Percentiles rank a stretch among this genome's conserved stretches.
phyloP scores from a whole-genome alignment of 2,797 vertebrate species.

The Poeciliopsis paucimaculata region DNA sequence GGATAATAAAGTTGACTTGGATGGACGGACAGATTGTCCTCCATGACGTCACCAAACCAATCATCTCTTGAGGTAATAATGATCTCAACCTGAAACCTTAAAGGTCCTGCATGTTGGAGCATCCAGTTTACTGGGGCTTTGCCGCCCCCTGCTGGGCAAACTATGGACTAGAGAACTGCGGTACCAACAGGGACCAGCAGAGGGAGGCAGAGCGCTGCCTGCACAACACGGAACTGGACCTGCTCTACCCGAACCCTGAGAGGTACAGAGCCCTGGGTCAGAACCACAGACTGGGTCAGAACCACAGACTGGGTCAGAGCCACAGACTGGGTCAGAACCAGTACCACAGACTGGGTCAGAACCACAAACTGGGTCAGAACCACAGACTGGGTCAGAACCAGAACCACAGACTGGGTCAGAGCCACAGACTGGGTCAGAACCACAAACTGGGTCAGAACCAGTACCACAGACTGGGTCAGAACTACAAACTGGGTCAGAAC shows the following conservation, averaged over 20 bases:
- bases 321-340: not conserved
- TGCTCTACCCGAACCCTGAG: not conserved
- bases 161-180: not conserved
- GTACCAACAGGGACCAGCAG: slow-evolving; percentile 10
- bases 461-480: not conserved
- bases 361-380: too few relatives aligned
- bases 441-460: not conserved
- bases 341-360: not conserved
- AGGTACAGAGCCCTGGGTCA: not conserved
- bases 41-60: too few relatives aligned
- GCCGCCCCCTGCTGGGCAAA: not conserved
- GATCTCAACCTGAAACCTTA: too few relatives aligned
- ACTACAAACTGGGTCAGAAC: not conserved
- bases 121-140: not conserved
- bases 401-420: not conserved
- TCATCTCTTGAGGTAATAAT: too few relatives aligned
- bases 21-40: too few relatives aligned
- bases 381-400: too few relatives aligned
- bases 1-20: too few relatives aligned
- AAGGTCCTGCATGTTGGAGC: too few relatives aligned
- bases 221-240: not conserved
- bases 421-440: not conserved
- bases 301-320: not conserved
- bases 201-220: slow-evolving; percentile 8
- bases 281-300: not conserved